A percentile compares a stretch with the other conserved stretches of the same genome.
Evolutionary conservation across 2,113 vertebrate species (phyloP).

Genomic region (Nothocercus nigrocapillus): DNA sequence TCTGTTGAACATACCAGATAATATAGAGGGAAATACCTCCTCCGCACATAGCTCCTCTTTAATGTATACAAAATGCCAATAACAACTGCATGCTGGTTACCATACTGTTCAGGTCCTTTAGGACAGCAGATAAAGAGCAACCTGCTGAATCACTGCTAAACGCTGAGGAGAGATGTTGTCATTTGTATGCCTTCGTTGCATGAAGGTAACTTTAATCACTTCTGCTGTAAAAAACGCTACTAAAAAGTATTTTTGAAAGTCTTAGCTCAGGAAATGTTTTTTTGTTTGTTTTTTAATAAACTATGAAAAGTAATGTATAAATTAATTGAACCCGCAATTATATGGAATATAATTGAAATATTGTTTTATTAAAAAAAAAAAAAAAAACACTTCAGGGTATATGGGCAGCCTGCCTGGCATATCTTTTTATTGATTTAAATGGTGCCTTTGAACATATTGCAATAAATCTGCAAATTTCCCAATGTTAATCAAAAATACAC

Average conservation of each 20-base stretch:
- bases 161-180: not conserved
- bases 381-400: not conserved
- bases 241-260: not conserved
- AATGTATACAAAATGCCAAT: not conserved
- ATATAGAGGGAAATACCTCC: not conserved
- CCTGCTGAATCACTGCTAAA: not conserved
- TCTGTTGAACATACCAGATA: not conserved
- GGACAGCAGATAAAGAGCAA: not conserved
- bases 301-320: not conserved
- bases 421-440: not conserved
- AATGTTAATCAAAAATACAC: not conserved
- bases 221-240: not conserved
- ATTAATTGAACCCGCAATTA: not conserved
- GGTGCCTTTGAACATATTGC: not conserved
- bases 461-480: not conserved
- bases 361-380: not conserved
- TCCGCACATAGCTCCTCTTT: not conserved
- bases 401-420: not conserved
- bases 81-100: not conserved
- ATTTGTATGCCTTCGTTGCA: not conserved
- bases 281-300: not conserved
- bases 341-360: not conserved
- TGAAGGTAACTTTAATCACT: not conserved
- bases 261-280: not conserved
- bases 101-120: not conserved